A percentile compares a stretch with the other conserved stretches of the same genome.
These are phyloP conservation scores for Boloria selene DNA, from an alignment of 2,888 invertebrate genomes.

Conservation along the genomic window DNA sequence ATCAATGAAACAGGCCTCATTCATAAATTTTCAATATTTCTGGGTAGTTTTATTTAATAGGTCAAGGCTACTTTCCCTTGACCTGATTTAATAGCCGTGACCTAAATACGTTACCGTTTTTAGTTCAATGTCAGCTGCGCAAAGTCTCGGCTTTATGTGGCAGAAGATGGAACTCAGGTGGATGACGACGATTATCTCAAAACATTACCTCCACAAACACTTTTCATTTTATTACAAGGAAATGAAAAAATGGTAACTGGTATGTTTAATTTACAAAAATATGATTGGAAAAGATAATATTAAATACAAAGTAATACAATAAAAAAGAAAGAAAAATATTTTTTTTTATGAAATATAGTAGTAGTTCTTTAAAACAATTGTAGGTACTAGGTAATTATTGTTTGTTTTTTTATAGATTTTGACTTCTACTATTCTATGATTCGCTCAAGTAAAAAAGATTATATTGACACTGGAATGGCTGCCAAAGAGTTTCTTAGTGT, in stretches of 20 bases:
- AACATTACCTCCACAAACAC: slow-evolving; percentile 88
- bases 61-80: slow-evolving; percentile 57
- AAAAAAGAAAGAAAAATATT: neutral
- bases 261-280: slow-evolving; percentile 52
- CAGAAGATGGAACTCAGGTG: slow-evolving; percentile 87
- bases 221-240: slow-evolving; percentile 83
- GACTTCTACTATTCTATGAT: slow-evolving; percentile 88
- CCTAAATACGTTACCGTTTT: slow-evolving; percentile 47
- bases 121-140: slow-evolving; percentile 77
- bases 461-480: slow-evolving; percentile 86
- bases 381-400: too few relatives aligned
- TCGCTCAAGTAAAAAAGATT: slow-evolving; percentile 85
- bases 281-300: neutral
- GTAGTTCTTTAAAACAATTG: neutral
- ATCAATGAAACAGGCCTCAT: neutral
- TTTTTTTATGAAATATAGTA: neutral
- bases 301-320: too few relatives aligned
- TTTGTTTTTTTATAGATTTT: slow-evolving; percentile 78
- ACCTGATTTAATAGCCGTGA: slow-evolving; percentile 53
- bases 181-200: slow-evolving; percentile 89
- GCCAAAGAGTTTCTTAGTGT: slow-evolving; percentile 89
- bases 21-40: slow-evolving; percentile 8
- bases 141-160: slow-evolving; percentile 79
- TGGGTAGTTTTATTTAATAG: slow-evolving; percentile 37
- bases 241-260: slow-evolving; percentile 83